Conservation (phyloP, 2,888 invertebrate species). For the Alentia gelatinosa region DNA sequence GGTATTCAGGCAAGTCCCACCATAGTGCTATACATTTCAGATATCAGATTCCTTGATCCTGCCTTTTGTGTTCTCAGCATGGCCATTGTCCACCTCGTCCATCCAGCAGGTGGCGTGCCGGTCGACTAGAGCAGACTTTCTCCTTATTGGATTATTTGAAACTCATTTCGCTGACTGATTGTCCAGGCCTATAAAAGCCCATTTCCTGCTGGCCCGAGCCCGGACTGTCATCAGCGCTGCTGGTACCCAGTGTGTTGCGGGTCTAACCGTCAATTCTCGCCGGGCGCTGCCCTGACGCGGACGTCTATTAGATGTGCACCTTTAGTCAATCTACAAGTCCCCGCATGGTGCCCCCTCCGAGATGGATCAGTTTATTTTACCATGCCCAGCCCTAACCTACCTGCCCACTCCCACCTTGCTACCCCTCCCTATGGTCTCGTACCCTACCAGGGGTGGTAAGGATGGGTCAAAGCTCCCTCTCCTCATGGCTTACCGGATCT, state of each 20-base stretch:
- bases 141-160: slow-evolving; percentile 18
- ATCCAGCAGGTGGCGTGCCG: neutral
- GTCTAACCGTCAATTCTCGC: neutral
- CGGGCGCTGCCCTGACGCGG: neutral
- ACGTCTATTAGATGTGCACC: neutral
- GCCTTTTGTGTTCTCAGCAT: neutral
- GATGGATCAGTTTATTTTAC: neutral
- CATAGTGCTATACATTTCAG: neutral
- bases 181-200: neutral
- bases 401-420: neutral
- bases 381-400: neutral
- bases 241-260: neutral
- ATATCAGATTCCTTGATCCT: neutral
- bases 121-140: neutral
- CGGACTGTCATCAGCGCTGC: neutral
- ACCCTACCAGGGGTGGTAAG: too few relatives aligned
- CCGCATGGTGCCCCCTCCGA: neutral
- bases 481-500: too few relatives aligned
- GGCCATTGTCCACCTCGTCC: neutral
- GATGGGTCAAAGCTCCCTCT: too few relatives aligned
- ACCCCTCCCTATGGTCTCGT: neutral
- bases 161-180: slow-evolving; percentile 20
- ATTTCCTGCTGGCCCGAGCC: neutral
- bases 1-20: neutral
- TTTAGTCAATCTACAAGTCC: neutral